These are phyloP conservation scores for Clarias macrocephalus DNA, from an alignment of 2,113 vertebrate genomes.

Conservation along the genomic window DNA sequence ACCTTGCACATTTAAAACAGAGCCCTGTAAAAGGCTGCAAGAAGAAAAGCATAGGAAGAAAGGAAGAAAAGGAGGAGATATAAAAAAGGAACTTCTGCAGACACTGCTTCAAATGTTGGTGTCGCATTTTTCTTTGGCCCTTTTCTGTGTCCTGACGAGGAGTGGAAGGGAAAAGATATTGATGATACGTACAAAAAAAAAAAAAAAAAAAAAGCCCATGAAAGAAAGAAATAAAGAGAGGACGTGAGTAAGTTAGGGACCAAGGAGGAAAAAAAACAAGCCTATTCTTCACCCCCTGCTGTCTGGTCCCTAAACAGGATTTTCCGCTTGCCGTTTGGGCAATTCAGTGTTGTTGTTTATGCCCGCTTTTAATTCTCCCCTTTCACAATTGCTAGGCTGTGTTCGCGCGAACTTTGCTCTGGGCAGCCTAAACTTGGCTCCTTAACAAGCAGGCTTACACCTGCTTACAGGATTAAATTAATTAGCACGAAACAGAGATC, in stretches of 20 bases:
- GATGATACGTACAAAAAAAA: constrained; percentile 51
- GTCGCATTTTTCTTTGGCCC: constrained; percentile 68
- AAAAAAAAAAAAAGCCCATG: not conserved
- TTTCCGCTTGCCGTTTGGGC: constrained; percentile 67
- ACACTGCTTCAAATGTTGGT: constrained; percentile 52
- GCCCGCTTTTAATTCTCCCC: constrained; percentile 55
- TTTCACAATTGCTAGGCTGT: constrained; percentile 64
- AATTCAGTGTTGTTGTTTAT: constrained; percentile 64
- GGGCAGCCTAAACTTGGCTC: constrained; percentile 70
- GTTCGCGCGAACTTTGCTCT: constrained; percentile 59
- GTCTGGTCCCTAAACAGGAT: constrained; percentile 65
- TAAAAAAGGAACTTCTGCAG: constrained; percentile 61
- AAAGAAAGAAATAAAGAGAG: constrained; percentile 33
- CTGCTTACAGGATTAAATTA: constrained; percentile 86
- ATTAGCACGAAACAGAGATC: constrained; percentile 77
- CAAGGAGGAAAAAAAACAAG: constrained; percentile 51
- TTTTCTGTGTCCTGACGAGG: constrained; percentile 61
- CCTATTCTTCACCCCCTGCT: constrained; percentile 53
- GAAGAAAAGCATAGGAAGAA: constrained; percentile 60
- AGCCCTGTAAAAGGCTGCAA: constrained; percentile 59
- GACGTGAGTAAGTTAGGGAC: constrained; percentile 52
- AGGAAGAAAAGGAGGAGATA: constrained; percentile 53
- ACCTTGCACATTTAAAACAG: constrained; percentile 69
- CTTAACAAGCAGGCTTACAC: constrained; percentile 80
- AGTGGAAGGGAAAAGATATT: constrained; percentile 62